Evolutionary conservation across 2,888 invertebrate species (phyloP), one percentile per base, ranked within the genome.

Genomic region (Chymomyza amoena): DNA sequence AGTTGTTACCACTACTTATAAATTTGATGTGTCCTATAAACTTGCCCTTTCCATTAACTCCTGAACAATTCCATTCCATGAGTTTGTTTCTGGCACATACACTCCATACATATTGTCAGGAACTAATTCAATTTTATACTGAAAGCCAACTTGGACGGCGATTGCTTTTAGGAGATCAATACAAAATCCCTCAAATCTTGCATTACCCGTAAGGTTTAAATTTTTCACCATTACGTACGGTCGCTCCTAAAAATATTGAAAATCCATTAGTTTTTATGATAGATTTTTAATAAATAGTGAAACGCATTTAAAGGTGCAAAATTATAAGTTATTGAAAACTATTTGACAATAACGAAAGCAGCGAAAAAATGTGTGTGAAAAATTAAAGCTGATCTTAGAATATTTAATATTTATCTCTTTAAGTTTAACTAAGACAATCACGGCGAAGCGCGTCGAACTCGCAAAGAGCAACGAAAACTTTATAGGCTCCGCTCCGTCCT

Each of bases 191-290:
- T 97, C 97, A 90, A 95, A 97, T 25, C 96, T 93, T 1, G 96
- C 96, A 91, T 97, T 97, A 4, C 97, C 97, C 57, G 97, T 97
- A 6, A 96, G 93, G 91, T 97, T 97, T 91, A 94, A 95, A 70
- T 96, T 96, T 73, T 95, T 96, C 63, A 97, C 95, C 97, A 97
- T 97, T 4, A 97, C 97, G 92, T 97, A 97, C 0, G 97, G 97
- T 78, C 95, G 95, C 89, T 97, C 97, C 97, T 97, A 92, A 0
- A 91, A 68, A 54, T 20, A 56, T 54, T 6, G n/a, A n/a, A n/a
- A n/a, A 57, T 13, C 13, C 15, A 13, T 57, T 32, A 32, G 6
- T 32, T 32, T 32, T 15, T 15, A n/a, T n/a, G 15, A 28, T 10
- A 25, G 13, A 2, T 39, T 5, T 7, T 39, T 39, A 28, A 28